phyloP scores from a whole-genome alignment of 1,140 invertebrate genomes.

The Agrypnia vestita region DNA sequence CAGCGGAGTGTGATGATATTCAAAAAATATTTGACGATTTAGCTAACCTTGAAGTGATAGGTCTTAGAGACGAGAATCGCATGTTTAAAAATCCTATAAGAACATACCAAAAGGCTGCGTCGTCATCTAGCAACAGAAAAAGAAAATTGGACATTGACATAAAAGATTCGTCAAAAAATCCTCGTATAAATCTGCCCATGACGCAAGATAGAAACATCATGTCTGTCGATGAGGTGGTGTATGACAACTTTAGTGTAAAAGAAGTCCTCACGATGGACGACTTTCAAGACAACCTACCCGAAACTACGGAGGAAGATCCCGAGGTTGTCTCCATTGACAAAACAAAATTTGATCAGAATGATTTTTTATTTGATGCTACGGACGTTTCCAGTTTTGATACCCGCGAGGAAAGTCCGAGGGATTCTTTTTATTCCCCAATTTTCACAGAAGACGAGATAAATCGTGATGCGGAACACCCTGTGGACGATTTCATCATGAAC shows the following conservation, averaged over 20 bases:
- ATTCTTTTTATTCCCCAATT: slow-evolving; percentile 56
- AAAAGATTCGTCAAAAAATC: background rate
- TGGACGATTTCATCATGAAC: slow-evolving; percentile 23
- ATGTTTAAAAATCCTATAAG: slow-evolving; percentile 21
- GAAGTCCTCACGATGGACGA: slow-evolving; percentile 31
- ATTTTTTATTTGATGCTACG: slow-evolving; percentile 55
- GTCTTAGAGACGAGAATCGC: background rate
- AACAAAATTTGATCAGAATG: slow-evolving; percentile 26
- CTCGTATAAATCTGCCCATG: slow-evolving; percentile 24
- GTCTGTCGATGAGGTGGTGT: slow-evolving; percentile 11
- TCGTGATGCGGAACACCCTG: background rate
- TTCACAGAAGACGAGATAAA: slow-evolving; percentile 31
- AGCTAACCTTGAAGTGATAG: background rate
- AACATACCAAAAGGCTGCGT: slow-evolving; percentile 28
- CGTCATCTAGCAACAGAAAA: slow-evolving; percentile 11
- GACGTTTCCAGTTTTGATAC: too few relatives aligned
- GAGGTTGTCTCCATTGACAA: slow-evolving; percentile 18
- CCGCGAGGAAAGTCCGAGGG: slow-evolving; percentile 38
- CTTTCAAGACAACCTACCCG: background rate
- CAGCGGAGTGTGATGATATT: background rate
- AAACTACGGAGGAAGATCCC: background rate
- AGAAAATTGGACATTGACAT: slow-evolving; percentile 11
- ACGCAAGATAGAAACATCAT: background rate
- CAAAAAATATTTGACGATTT: background rate
- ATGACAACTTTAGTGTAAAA: slow-evolving; percentile 37